phyloP scores from a whole-genome alignment of 1,140 invertebrate genomes.

The Drosophila triauraria region DNA sequence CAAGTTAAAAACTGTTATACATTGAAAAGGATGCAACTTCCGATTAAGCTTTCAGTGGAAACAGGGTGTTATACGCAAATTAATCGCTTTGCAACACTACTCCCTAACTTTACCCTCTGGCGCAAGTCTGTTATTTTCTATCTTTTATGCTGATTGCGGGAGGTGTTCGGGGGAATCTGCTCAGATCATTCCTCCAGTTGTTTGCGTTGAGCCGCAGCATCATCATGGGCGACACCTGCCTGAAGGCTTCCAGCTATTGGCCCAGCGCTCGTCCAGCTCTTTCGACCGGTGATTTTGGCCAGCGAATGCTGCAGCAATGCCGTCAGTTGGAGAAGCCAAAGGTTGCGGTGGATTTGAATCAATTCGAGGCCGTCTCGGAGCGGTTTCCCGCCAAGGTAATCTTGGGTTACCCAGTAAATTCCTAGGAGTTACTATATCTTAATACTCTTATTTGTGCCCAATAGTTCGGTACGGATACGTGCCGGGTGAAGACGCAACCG shows the following conservation, averaged over 20 bases:
- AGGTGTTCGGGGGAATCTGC: background rate
- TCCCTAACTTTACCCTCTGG: too few species aligned
- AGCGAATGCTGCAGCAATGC: constrained; percentile 26
- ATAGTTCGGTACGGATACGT: constrained; percentile 43
- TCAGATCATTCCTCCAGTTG: background rate
- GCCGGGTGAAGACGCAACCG: constrained; percentile 63
- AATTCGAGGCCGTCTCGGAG: constrained; percentile 39
- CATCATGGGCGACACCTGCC: background rate
- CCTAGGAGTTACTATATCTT: too few species aligned
- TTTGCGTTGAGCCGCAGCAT: background rate
- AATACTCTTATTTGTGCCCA: background rate
- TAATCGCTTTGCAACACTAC: constrained; percentile 10
- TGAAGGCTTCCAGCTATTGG: background rate
- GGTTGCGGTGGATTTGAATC: constrained; percentile 10
- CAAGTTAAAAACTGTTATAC: constrained; percentile 1
- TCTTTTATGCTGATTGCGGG: background rate
- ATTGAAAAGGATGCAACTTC: background rate
- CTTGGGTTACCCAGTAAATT: background rate
- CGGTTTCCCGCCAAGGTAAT: constrained; percentile 36
- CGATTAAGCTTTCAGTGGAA: background rate
- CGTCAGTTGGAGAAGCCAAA: constrained; percentile 24
- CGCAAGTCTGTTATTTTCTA: background rate
- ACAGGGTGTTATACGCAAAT: background rate
- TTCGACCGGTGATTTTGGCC: constrained; percentile 1
- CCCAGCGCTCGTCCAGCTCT: background rate